Conservation (phyloP, 2,888 invertebrate genomes). For the Cosmopolites sordidus region DNA sequence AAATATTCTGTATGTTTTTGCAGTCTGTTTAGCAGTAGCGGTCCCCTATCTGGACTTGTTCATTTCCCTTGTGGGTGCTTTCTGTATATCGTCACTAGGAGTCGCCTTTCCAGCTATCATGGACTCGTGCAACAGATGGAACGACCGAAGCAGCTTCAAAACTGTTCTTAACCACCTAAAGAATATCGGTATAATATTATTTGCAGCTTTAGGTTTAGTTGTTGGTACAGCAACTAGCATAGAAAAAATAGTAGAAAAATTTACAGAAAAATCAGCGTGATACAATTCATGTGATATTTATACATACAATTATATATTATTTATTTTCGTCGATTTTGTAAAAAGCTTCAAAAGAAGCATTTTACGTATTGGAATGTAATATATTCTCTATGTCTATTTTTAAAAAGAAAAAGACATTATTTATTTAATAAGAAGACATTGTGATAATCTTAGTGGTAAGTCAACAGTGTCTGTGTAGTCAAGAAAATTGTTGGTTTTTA, state of each 20-base stretch:
- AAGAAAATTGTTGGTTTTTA: neutral
- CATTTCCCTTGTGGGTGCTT: conserved; percentile 79
- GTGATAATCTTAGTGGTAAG: neutral
- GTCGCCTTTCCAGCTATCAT: conserved; percentile 87
- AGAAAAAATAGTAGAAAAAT: conserved; percentile 54
- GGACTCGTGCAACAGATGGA: conserved; percentile 79
- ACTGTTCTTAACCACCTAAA: conserved; percentile 50
- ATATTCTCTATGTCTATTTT: too few species aligned
- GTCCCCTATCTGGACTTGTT: conserved; percentile 82
- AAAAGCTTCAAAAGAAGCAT: neutral
- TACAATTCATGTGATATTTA: neutral
- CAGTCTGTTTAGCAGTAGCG: conserved; percentile 79
- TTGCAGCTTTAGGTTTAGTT: conserved; percentile 61
- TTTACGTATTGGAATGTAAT: too few species aligned
- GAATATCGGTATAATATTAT: conserved; percentile 54
- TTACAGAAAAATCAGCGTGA: conserved; percentile 34
- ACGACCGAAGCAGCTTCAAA: conserved; percentile 50
- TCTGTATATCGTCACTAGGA: conserved; percentile 83
- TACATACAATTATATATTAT: neutral
- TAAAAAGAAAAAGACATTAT: too few species aligned
- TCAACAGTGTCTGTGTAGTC: neutral
- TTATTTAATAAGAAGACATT: neutral
- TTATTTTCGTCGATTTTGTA: neutral
- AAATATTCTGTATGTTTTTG: conserved; percentile 37
- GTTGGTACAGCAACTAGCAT: conserved; percentile 65